Percentiles rank a stretch among this genome's conserved stretches.
These are phyloP conservation scores for Pangasianodon hypophthalmus DNA, from an alignment of 2,113 vertebrate species.

Conservation along the genomic window DNA sequence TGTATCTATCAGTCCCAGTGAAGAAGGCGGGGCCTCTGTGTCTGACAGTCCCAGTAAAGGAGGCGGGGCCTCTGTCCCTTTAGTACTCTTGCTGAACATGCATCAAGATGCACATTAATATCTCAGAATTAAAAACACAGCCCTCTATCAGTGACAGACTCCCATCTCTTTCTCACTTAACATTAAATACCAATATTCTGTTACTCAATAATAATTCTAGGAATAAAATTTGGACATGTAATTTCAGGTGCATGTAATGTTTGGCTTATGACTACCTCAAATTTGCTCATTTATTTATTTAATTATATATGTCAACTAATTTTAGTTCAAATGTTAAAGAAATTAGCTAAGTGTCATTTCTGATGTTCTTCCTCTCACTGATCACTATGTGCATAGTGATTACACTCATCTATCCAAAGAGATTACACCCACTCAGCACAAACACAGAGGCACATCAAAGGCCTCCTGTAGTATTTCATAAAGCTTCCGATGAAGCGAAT, in stretches of 20 bases:
- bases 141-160: not conserved
- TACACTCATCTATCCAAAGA: not conserved
- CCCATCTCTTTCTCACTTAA: not conserved
- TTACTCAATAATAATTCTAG: not conserved
- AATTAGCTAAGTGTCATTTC: not conserved
- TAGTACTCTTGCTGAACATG: not conserved
- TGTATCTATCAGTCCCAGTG: too few relatives aligned
- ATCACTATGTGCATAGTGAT: not conserved
- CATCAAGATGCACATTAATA: not conserved
- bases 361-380: not conserved
- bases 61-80: not conserved
- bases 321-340: not conserved
- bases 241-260: not conserved
- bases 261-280: not conserved
- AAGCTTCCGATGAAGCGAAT: not conserved
- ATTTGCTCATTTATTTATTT: not conserved
- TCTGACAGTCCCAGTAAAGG: too few relatives aligned
- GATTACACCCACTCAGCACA: not conserved
- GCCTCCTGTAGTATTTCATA: not conserved
- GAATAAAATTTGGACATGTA: not conserved
- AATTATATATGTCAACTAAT: not conserved
- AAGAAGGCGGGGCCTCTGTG: too few relatives aligned
- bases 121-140: not conserved
- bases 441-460: slow-evolving; percentile 18
- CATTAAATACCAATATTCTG: not conserved